phyloP scores from a whole-genome alignment of 2,113 vertebrate genomes.

The Miniopterus natalensis region DNA sequence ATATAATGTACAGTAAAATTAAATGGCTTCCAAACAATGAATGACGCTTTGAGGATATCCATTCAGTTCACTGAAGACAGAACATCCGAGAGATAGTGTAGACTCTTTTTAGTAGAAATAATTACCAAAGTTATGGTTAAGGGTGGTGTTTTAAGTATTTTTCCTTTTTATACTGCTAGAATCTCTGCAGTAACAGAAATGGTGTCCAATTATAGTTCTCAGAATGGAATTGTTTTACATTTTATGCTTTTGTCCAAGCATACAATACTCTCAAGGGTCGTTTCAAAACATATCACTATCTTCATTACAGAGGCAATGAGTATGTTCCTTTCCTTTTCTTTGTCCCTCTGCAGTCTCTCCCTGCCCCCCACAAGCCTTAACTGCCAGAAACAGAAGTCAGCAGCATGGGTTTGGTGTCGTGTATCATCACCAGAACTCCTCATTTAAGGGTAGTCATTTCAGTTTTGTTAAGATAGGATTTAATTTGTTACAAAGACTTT shows the following conservation, averaged over 20 bases:
- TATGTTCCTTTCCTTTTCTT: not conserved
- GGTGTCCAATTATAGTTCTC: not conserved
- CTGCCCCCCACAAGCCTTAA: not conserved
- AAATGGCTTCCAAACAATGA: not conserved
- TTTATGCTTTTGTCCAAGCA: not conserved
- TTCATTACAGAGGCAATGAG: not conserved
- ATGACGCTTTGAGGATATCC: fast-evolving
- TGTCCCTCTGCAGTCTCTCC: too few relatives aligned
- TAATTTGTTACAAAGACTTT: not conserved
- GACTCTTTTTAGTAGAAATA: not conserved
- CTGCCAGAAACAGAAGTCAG: not conserved
- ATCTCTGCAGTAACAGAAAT: not conserved
- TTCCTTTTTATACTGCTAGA: not conserved
- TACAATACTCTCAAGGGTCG: not conserved
- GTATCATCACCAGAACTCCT: too few relatives aligned
- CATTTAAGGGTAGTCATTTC: not conserved
- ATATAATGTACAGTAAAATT: too few relatives aligned
- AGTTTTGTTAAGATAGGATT: not conserved
- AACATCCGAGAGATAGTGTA: fast-evolving
- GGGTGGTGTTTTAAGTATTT: not conserved
- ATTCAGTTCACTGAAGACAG: not conserved
- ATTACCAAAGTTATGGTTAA: not conserved
- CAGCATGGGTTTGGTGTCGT: fast-evolving
- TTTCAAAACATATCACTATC: not conserved
- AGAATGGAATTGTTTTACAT: not conserved